Conservation (phyloP, 92 coral and sea anemone species). For the Paramuricea clavata region DNA sequence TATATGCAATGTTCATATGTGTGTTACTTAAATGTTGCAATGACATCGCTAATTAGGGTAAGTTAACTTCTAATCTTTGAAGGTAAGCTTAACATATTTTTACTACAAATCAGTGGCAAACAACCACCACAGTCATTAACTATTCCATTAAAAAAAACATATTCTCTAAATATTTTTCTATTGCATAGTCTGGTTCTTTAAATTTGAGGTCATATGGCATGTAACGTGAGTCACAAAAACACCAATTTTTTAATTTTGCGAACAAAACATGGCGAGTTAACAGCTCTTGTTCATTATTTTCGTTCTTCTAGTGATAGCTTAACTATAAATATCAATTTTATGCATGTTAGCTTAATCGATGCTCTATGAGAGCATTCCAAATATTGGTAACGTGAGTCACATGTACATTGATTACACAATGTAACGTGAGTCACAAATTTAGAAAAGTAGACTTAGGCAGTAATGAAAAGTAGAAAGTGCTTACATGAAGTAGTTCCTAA, state of each 20-base stretch:
- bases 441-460: background rate
- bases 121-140: constrained; percentile 17
- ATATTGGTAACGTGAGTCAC: constrained; percentile 22
- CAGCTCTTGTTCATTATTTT: constrained; percentile 12
- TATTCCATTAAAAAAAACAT: background rate
- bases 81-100: constrained; percentile 10
- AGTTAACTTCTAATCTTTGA: too few relatives aligned
- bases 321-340: constrained; percentile 13
- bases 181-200: constrained; percentile 6
- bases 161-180: constrained; percentile 13
- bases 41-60: too few relatives aligned
- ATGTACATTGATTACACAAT: background rate
- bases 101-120: constrained; percentile 1
- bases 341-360: background rate
- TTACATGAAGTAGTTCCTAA: constrained; percentile 23
- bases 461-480: background rate
- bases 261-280: constrained; percentile 1
- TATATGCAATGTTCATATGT: background rate
- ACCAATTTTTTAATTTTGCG: constrained; percentile 12
- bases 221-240: constrained; percentile 26
- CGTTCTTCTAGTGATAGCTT: constrained; percentile 14
- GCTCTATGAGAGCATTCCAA: constrained; percentile 16
- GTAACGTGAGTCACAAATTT: constrained; percentile 20
- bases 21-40: background rate
- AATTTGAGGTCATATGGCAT: background rate